phyloP scores from a whole-genome alignment of 92 coral and sea anemone genomes.

The Epizoanthus rinbou region DNA sequence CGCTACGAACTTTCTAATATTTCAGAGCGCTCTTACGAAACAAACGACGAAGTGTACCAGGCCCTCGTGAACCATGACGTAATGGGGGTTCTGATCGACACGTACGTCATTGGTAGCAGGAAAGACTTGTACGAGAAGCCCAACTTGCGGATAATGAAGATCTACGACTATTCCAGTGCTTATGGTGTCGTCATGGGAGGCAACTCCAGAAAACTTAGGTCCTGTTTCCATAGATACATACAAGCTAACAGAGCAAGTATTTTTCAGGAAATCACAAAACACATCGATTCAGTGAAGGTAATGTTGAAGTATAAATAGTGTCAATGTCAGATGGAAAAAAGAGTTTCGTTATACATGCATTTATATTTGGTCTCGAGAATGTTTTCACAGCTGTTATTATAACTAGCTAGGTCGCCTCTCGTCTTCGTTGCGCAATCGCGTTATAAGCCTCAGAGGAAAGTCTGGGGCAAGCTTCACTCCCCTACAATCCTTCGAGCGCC shows the following conservation, averaged over 20 bases:
- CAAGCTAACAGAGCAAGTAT: slow-evolving; percentile 48
- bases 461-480: no score
- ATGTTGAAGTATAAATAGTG: background rate
- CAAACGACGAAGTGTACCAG: slow-evolving; percentile 52
- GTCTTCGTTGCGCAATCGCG: no score
- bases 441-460: no score
- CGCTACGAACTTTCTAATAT: background rate
- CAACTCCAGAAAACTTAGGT: slow-evolving; percentile 51
- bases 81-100: slow-evolving; percentile 61
- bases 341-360: background rate
- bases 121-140: slow-evolving; percentile 57
- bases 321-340: background rate
- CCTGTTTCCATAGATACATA: slow-evolving; percentile 52
- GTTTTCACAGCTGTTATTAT: background rate
- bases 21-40: slow-evolving; percentile 46
- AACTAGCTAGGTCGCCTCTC: no score
- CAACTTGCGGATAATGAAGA: slow-evolving; percentile 42
- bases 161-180: slow-evolving; percentile 57
- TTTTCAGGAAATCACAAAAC: slow-evolving; percentile 40
- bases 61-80: slow-evolving; percentile 49
- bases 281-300: slow-evolving; percentile 42
- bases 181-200: slow-evolving; percentile 69
- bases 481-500: no score
- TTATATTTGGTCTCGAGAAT: background rate
- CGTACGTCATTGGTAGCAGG: slow-evolving; percentile 61